Evolutionary conservation across 2,888 invertebrate species (phyloP).

Genomic region (Ochropleura leucogaster): DNA sequence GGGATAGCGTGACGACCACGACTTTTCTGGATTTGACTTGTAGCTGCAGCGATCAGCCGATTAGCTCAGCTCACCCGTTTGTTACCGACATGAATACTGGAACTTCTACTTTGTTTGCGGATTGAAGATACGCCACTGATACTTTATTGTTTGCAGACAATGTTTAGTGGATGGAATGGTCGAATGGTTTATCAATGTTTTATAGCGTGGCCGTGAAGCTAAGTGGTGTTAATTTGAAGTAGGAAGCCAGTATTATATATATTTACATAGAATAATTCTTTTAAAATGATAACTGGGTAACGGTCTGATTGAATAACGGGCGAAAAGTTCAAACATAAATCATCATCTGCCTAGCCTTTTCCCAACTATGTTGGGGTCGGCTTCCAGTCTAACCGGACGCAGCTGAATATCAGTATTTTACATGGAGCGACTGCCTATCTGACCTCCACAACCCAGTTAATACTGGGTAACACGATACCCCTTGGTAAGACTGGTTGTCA

Average conservation of each 20-base stretch:
- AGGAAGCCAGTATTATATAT: too few relatives aligned
- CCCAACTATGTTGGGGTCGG: too few relatives aligned
- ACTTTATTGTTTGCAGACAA: conserved; percentile 58
- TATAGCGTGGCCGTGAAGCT: neutral
- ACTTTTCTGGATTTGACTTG: conserved; percentile 66
- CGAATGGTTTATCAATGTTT: conserved; percentile 25
- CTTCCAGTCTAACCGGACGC: too few relatives aligned
- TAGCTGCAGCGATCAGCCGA: conserved; percentile 57
- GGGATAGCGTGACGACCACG: conserved; percentile 67
- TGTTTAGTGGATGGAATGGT: conserved; percentile 21
- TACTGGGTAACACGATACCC: too few relatives aligned
- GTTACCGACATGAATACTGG: conserved; percentile 60
- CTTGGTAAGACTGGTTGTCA: too few relatives aligned
- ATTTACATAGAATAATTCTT: neutral
- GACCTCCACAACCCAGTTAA: too few relatives aligned
- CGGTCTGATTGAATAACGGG: neutral
- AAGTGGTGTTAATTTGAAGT: neutral
- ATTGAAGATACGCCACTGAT: conserved; percentile 57
- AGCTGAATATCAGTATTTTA: too few relatives aligned
- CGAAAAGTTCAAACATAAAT: neutral
- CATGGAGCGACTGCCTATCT: too few relatives aligned
- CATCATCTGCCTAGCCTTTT: too few relatives aligned
- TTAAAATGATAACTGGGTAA: neutral
- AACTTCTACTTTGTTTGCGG: conserved; percentile 54
- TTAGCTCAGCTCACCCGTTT: conserved; percentile 57